Percentiles rank a stretch among this genome's conserved stretches.
phyloP scores from a whole-genome alignment of 2,888 invertebrate genomes.

The Cataglyphis albicans region DNA sequence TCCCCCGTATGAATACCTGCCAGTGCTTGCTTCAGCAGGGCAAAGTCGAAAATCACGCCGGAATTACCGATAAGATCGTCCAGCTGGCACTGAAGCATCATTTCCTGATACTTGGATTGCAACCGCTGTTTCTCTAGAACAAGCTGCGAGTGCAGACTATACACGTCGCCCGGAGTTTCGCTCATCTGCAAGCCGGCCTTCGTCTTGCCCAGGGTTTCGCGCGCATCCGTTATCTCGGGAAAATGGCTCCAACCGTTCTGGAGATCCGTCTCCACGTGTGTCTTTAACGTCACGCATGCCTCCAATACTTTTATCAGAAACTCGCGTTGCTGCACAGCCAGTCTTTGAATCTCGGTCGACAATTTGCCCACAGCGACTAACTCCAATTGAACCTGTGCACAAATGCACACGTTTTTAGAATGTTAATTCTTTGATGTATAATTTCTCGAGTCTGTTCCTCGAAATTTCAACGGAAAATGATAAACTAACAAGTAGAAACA shows the following conservation, averaged over 20 bases:
- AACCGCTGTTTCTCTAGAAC: conserved; percentile 90
- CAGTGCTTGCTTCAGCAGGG: conserved; percentile 89
- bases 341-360: conserved; percentile 90
- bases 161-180: conserved; percentile 88
- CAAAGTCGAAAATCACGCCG: conserved; percentile 90
- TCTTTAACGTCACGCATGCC: conserved; percentile 91
- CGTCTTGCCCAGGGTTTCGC: conserved; percentile 89
- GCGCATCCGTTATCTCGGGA: conserved; percentile 89
- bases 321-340: conserved; percentile 90
- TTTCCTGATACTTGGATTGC: conserved; percentile 90
- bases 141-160: conserved; percentile 88
- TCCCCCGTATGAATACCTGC: conserved; percentile 89
- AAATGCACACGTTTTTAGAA: not conserved
- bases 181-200: conserved; percentile 88
- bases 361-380: conserved; percentile 90
- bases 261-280: conserved; percentile 92
- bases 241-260: conserved; percentile 90
- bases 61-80: conserved; percentile 91
- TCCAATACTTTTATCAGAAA: conserved; percentile 91
- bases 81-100: conserved; percentile 91
- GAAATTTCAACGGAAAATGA: not conserved
- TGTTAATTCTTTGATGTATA: not conserved
- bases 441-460: not conserved
- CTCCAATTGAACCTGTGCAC: conserved; percentile 88
- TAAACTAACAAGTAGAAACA: not conserved